Conservation (phyloP, 35 echinoderm and acorn worm genomes). For the Ophiothrix spiculata region DNA sequence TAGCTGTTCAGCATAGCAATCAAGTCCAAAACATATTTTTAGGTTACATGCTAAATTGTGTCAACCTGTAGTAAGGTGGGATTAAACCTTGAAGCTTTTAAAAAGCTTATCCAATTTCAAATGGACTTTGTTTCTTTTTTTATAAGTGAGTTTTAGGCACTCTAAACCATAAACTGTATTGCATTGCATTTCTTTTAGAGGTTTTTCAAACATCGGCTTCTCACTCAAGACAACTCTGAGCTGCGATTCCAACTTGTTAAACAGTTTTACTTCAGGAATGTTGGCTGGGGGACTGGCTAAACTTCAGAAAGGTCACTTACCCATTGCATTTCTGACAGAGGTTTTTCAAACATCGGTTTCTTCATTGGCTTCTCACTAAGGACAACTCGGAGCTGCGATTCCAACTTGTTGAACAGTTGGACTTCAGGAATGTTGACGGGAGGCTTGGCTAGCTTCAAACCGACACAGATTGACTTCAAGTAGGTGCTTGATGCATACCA, state of each 20-base stretch:
- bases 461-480: conserved; percentile 59
- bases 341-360: conserved; percentile 65
- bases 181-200: conserved; percentile 77
- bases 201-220: conserved; percentile 66
- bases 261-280: conserved; percentile 58
- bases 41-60: too few species aligned
- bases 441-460: conserved; percentile 68
- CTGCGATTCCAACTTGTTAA: conserved; percentile 74
- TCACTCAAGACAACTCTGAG: conserved; percentile 28
- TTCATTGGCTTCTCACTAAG: conserved; percentile 36
- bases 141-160: too few species aligned
- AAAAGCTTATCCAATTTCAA: too few species aligned
- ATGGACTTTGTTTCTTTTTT: too few species aligned
- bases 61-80: too few species aligned
- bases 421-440: conserved; percentile 56
- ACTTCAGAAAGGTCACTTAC: too few species aligned
- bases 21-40: too few species aligned
- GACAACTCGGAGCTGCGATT: conserved; percentile 40
- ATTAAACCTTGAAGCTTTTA: too few species aligned
- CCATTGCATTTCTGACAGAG: conserved; percentile 80
- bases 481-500: conserved; percentile 78
- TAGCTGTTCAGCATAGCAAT: too few species aligned
- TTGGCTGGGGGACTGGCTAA: conserved; percentile 74
- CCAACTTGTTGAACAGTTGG: conserved; percentile 81
- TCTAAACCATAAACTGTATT: too few species aligned